These are phyloP conservation scores for Tylochromis polylepis DNA, from an alignment of 2,113 vertebrate genomes.

Conservation along the genomic window DNA sequence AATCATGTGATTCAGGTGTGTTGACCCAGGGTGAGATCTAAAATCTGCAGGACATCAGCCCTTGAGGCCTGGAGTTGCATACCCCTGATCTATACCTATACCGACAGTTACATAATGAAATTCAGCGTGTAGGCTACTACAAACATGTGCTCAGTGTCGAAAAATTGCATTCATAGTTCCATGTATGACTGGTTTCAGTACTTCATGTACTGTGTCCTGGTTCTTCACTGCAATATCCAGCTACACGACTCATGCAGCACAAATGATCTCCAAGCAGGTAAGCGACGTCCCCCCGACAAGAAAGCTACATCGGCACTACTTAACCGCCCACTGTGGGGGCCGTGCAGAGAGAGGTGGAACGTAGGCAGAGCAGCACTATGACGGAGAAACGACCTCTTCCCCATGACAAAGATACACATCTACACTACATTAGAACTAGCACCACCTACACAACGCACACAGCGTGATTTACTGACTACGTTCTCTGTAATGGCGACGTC, in stretches of 20 bases:
- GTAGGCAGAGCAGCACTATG: background rate
- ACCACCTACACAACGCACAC: background rate
- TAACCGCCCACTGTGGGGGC: background rate
- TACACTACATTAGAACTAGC: background rate
- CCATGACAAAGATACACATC: background rate
- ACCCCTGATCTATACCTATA: too few species aligned
- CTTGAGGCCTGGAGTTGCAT: too few species aligned
- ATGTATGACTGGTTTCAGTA: background rate
- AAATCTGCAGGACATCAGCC: too few species aligned
- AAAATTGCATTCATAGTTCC: background rate
- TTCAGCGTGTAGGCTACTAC: background rate
- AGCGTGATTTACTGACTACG: background rate
- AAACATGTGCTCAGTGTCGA: background rate
- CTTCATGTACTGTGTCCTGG: background rate
- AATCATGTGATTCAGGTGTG: too few species aligned
- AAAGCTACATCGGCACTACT: background rate
- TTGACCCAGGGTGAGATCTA: too few species aligned
- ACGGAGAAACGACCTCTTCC: background rate
- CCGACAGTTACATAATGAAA: background rate
- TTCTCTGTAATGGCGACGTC: background rate
- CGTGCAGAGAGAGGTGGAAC: background rate
- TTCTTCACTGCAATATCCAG: background rate
- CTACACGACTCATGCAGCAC: background rate
- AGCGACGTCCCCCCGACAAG: rapidly evolving
- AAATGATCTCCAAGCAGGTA: rapidly evolving